Evolutionary conservation across 2,113 vertebrate genomes (phyloP).

Genomic region (Calidris pugnax): DNA sequence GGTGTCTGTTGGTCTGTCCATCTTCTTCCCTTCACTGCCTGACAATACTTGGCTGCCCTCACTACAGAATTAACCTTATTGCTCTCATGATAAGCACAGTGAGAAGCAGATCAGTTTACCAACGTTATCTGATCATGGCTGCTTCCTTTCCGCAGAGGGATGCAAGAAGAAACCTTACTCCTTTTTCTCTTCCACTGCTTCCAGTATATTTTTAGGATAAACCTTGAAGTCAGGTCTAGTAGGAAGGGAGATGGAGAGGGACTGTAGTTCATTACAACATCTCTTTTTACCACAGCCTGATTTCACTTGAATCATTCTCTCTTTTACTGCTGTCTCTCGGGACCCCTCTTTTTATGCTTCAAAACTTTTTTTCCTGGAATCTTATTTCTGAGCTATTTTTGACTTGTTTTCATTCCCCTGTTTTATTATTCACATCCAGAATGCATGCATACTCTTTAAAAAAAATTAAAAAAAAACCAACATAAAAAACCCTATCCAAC

Average conservation of each 20-base stretch:
- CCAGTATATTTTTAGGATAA: background rate
- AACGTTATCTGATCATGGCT: background rate
- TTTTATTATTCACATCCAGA: background rate
- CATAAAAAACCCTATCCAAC: background rate
- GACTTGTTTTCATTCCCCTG: background rate
- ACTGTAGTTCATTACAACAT: background rate
- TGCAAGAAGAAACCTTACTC: background rate
- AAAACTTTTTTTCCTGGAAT: background rate
- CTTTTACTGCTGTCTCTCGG: background rate
- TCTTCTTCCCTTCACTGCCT: background rate
- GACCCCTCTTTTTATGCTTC: background rate
- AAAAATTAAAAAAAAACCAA: background rate
- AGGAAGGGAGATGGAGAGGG: background rate
- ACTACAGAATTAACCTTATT: background rate
- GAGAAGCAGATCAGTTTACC: background rate
- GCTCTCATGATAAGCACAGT: background rate
- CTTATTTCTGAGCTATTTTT: background rate
- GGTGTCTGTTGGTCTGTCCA: background rate
- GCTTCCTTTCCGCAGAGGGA: background rate
- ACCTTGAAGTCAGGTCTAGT: background rate
- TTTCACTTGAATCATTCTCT: background rate
- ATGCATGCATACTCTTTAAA: background rate
- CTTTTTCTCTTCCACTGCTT: background rate
- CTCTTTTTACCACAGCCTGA: background rate
- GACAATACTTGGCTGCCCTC: background rate